Conservation (phyloP, 2,888 invertebrate genomes). For the Hirtodrosophila histrioides region DNA sequence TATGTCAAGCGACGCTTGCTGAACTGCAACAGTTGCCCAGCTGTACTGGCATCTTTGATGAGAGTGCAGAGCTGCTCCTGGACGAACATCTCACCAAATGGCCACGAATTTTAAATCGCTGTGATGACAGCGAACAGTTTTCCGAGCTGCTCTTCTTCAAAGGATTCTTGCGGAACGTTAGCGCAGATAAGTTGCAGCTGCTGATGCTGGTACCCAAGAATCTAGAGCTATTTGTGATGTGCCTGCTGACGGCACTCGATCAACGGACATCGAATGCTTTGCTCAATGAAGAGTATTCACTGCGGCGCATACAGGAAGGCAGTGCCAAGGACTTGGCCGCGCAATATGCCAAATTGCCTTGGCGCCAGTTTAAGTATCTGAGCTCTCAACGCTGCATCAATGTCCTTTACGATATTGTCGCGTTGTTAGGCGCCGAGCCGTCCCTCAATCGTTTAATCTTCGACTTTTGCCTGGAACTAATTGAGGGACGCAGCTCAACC, state of each 20-base stretch:
- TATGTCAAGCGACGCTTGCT: constrained; percentile 83
- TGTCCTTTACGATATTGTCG: constrained; percentile 86
- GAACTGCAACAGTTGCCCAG: constrained; percentile 80
- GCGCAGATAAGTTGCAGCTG: constrained; percentile 86
- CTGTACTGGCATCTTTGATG: constrained; percentile 72
- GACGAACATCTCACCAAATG: constrained; percentile 86
- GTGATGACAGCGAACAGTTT: constrained; percentile 88
- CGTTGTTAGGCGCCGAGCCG: constrained; percentile 86
- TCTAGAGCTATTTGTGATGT: constrained; percentile 86
- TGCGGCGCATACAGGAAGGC: constrained; percentile 51
- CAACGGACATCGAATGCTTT: constrained; percentile 85
- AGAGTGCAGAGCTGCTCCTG: constrained; percentile 87
- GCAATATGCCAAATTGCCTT: constrained; percentile 85
- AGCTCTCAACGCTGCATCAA: constrained; percentile 84
- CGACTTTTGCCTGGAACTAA: constrained; percentile 87
- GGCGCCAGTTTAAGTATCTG: constrained; percentile 88
- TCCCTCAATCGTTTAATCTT: constrained; percentile 85
- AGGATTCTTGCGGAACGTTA: constrained; percentile 88
- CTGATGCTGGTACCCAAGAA: constrained; percentile 86
- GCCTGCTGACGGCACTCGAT: constrained; percentile 86
- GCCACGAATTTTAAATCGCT: constrained; percentile 88
- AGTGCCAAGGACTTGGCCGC: constrained; percentile 73
- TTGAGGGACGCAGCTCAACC: constrained; percentile 85
- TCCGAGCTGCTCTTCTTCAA: constrained; percentile 87
- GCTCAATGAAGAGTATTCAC: constrained; percentile 85